Percentiles rank a stretch among this genome's conserved stretches.
Evolutionary conservation across 2,797 vertebrate genomes (phyloP).

Genomic region (Mionectes olivaceus): DNA sequence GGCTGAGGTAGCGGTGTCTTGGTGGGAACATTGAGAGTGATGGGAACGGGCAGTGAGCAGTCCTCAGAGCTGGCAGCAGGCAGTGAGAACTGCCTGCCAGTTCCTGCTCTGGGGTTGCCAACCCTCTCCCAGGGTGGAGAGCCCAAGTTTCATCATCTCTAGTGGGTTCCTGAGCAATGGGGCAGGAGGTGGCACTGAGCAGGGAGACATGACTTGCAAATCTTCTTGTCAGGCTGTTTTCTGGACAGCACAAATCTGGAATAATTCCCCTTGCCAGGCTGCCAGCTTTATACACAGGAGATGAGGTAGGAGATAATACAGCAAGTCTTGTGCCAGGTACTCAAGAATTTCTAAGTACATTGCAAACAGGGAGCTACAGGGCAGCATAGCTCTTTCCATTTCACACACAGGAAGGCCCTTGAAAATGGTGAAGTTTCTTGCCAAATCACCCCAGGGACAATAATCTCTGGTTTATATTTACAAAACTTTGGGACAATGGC

Average conservation of each 20-base stretch:
- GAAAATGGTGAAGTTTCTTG: not conserved
- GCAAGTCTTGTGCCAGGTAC: constrained; percentile 14
- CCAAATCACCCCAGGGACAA: not conserved
- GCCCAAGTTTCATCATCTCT: not conserved
- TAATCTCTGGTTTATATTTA: not conserved
- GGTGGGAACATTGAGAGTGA: not conserved
- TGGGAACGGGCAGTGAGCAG: not conserved
- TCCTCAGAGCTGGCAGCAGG: not conserved
- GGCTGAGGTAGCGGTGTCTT: not conserved
- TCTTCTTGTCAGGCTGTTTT: constrained; percentile 23
- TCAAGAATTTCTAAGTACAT: not conserved
- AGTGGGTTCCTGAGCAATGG: not conserved
- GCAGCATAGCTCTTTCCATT: not conserved
- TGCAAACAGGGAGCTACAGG: not conserved
- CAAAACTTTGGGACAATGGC: not conserved
- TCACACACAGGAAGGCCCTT: not conserved
- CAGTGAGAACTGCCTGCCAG: not conserved
- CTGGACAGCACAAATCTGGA: constrained; percentile 32
- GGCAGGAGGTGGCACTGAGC: not conserved
- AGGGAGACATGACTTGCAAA: not conserved
- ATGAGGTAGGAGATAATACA: not conserved
- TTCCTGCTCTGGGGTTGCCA: not conserved
- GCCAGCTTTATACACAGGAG: not conserved
- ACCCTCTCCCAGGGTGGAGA: not conserved
- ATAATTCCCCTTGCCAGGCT: not conserved